phyloP scores from a whole-genome alignment of 2,888 invertebrate species.

The Marasmarcha lunaedactyla region DNA sequence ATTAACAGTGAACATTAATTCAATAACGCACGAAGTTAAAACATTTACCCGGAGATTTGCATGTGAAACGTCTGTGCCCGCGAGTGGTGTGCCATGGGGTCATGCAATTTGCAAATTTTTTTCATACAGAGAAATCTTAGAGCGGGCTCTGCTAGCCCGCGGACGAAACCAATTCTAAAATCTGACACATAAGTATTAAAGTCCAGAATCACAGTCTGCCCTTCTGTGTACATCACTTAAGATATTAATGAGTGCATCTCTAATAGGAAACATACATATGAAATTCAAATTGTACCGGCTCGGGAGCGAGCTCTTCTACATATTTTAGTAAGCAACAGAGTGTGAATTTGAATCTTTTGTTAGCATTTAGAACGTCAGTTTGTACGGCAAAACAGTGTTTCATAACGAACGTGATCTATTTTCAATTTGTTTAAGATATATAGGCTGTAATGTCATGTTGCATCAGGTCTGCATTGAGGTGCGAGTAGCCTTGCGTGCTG shows the following conservation, averaged over 20 bases:
- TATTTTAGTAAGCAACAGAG: conserved; percentile 68
- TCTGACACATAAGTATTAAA: conserved; percentile 22
- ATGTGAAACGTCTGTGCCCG: conserved; percentile 50
- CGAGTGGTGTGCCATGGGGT: conserved; percentile 63
- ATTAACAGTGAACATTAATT: background rate
- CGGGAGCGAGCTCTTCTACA: conserved; percentile 63
- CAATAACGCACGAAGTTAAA: background rate
- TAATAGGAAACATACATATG: conserved; percentile 70
- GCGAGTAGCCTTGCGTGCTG: background rate
- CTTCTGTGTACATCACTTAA: conserved; percentile 55
- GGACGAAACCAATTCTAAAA: conserved; percentile 13
- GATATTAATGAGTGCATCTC: conserved; percentile 70
- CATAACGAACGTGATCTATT: conserved; percentile 29
- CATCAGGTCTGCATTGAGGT: background rate
- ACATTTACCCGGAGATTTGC: conserved; percentile 39
- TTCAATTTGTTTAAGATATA: conserved; percentile 11
- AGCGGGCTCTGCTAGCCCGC: conserved; percentile 35
- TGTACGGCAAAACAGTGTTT: conserved; percentile 43
- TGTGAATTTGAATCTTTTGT: conserved; percentile 70
- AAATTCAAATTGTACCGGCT: conserved; percentile 68
- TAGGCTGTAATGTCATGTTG: background rate
- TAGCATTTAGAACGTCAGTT: conserved; percentile 55
- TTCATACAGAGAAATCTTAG: conserved; percentile 61
- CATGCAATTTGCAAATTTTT: conserved; percentile 65
- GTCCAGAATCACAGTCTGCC: conserved; percentile 29